Conservation (phyloP, 2,113 vertebrate genomes). For the Cebidichthys violaceus region DNA sequence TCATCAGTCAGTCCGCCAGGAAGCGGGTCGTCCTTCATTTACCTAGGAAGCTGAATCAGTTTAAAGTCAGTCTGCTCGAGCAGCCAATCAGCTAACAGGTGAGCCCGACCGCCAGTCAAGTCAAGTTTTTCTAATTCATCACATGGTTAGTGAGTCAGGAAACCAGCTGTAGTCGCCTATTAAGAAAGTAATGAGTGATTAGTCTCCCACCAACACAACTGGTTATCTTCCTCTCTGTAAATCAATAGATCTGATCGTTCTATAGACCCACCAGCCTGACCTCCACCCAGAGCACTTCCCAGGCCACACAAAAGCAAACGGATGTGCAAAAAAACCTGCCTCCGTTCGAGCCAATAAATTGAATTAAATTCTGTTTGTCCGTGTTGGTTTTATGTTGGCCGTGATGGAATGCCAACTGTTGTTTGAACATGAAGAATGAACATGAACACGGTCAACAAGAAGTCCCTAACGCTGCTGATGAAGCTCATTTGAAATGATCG, state of each 20-base stretch:
- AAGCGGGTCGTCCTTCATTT: background rate
- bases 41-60: slow-evolving; percentile 3
- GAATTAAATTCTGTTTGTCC: background rate
- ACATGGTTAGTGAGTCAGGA: slow-evolving; percentile 16
- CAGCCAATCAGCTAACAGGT: background rate
- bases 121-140: slow-evolving; percentile 7
- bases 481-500: background rate
- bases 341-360: background rate
- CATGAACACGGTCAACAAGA: background rate
- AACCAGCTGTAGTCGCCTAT: slow-evolving; percentile 14
- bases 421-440: background rate
- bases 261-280: no score
- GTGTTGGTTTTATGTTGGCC: background rate
- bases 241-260: background rate
- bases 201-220: background rate
- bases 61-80: background rate
- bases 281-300: no score
- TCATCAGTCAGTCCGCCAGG: slow-evolving; percentile 26
- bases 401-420: background rate
- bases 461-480: background rate
- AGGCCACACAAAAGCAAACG: no score
- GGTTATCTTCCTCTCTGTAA: background rate
- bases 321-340: no score
- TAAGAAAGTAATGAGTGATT: slow-evolving; percentile 19
- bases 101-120: background rate